Conservation (phyloP, 2,797 vertebrate species). For the Paramormyrops hopkinsi region DNA sequence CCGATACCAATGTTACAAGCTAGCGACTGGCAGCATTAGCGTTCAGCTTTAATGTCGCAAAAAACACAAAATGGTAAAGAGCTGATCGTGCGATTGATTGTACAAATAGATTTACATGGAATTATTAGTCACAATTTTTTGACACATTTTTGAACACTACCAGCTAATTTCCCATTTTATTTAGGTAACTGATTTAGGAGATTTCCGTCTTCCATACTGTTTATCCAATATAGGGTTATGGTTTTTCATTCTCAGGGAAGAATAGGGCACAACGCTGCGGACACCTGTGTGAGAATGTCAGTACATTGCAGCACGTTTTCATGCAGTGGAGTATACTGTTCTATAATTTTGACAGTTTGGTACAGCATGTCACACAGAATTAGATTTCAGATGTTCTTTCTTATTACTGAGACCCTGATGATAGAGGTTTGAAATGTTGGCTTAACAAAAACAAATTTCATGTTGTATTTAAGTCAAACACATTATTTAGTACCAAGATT, state of each 20-base stretch:
- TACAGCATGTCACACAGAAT: not conserved
- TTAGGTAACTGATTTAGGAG: not conserved
- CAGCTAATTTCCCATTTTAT: not conserved
- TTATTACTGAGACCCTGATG: not conserved
- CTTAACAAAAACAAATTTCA: not conserved
- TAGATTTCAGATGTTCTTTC: not conserved
- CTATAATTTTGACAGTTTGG: not conserved
- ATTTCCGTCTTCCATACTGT: not conserved
- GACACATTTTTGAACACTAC: not conserved
- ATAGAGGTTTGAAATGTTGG: not conserved
- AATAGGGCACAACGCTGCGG: not conserved
- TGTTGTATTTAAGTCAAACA: not conserved
- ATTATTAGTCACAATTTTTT: not conserved
- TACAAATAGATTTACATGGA: too few species aligned
- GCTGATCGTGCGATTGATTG: too few species aligned
- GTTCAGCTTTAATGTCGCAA: too few species aligned
- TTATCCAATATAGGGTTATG: not conserved
- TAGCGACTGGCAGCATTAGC: not conserved
- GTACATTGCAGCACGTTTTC: not conserved
- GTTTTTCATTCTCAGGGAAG: not conserved
- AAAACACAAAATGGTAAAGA: too few species aligned
- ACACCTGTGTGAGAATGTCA: not conserved
- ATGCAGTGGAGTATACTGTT: not conserved
- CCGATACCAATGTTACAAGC: not conserved
- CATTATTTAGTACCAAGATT: not conserved